These are phyloP conservation scores for Drosophila ohnishii DNA, from an alignment of 1,140 invertebrate species.

Conservation along the genomic window DNA sequence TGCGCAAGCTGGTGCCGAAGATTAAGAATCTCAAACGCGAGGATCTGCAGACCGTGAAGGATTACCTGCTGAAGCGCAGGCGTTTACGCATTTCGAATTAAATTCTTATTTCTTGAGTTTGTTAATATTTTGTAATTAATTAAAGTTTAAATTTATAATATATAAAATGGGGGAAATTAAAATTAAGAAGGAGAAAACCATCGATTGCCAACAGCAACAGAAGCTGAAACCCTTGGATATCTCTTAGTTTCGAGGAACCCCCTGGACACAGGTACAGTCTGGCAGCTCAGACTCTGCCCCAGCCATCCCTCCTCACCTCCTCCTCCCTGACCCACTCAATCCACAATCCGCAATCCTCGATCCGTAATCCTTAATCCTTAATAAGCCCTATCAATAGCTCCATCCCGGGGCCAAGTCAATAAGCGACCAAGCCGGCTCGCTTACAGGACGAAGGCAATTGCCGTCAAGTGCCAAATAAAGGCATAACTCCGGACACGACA, in stretches of 20 bases:
- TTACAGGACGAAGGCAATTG: conserved; percentile 31
- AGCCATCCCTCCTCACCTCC: not conserved
- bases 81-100: not conserved
- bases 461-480: conserved; percentile 72
- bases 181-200: not conserved
- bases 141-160: not conserved
- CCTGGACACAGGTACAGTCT: not conserved
- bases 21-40: conserved; percentile 23
- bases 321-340: not conserved
- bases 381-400: conserved; percentile 57
- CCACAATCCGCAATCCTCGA: conserved; percentile 8
- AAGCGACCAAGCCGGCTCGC: conserved; percentile 33
- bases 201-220: not conserved
- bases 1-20: conserved; percentile 2
- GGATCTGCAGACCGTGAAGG: conserved; percentile 2
- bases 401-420: conserved; percentile 58
- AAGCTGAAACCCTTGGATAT: not conserved
- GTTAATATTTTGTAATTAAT: not conserved
- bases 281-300: not conserved
- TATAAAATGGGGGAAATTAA: too few species aligned
- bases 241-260: not conserved
- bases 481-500: conserved; percentile 57
- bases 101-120: not conserved
- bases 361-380: conserved; percentile 53
- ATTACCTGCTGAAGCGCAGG: not conserved